Evolutionary conservation across 2,888 invertebrate species (phyloP).

Genomic region (Teinopalpus imperialis): DNA sequence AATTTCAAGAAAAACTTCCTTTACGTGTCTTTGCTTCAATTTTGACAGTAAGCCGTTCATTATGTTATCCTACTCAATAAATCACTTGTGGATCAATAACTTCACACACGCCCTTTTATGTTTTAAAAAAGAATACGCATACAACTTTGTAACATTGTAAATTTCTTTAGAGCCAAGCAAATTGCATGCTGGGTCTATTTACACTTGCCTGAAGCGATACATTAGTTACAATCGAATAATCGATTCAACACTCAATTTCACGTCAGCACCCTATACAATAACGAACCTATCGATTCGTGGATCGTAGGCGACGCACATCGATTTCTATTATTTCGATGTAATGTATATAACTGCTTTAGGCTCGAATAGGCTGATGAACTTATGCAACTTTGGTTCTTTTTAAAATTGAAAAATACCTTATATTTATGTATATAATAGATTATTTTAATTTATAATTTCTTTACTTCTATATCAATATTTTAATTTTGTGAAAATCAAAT

Average conservation of each 20-base stretch:
- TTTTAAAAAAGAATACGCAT: no score
- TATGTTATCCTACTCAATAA: no score
- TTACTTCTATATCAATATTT: neutral
- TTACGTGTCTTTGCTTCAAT: no score
- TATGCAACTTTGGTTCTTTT: conserved; percentile 26
- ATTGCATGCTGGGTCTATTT: conserved; percentile 25
- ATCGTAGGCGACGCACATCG: conserved; percentile 48
- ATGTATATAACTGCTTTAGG: conserved; percentile 39
- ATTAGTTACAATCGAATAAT: conserved; percentile 59
- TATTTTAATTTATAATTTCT: no score
- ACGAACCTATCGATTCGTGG: conserved; percentile 61
- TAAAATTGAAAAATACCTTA: no score
- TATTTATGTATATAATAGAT: no score
- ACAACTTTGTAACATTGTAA: no score
- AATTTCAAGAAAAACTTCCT: no score
- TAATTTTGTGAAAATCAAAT: no score
- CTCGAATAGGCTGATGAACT: conserved; percentile 26
- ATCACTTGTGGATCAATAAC: no score
- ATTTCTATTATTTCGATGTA: conserved; percentile 58
- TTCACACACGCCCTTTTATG: no score
- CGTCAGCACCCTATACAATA: conserved; percentile 57
- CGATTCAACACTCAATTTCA: conserved; percentile 60
- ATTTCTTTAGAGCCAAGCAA: conserved; percentile 17
- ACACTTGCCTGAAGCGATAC: conserved; percentile 51
- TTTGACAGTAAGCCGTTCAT: no score